phyloP scores from a whole-genome alignment of 2,888 invertebrate genomes.

The Allolobophora icterica region DNA sequence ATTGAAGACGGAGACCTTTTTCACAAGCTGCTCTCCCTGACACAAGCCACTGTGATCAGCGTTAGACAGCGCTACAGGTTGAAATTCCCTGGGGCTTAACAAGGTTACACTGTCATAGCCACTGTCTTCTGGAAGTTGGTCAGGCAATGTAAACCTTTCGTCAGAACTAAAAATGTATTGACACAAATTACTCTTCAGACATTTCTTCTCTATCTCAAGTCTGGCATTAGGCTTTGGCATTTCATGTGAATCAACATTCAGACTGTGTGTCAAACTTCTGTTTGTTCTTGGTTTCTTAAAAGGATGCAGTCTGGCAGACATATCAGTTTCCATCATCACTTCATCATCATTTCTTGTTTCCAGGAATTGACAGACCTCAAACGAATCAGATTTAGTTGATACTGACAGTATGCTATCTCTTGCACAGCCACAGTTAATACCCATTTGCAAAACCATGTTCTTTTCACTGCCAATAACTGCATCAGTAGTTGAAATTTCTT shows the following conservation, averaged over 20 bases:
- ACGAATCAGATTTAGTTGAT: background rate
- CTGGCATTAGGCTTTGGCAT: background rate
- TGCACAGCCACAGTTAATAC: constrained; percentile 7
- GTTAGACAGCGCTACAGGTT: background rate
- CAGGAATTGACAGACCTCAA: background rate
- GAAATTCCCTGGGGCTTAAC: background rate
- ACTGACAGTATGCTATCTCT: background rate
- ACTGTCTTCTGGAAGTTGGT: background rate
- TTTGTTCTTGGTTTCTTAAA: background rate
- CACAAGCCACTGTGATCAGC: background rate
- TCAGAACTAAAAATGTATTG: background rate
- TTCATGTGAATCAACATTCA: background rate
- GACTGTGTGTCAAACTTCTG: background rate
- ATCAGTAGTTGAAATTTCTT: background rate
- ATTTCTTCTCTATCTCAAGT: background rate
- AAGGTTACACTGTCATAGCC: background rate
- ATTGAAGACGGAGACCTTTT: background rate
- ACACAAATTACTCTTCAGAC: background rate
- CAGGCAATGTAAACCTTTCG: background rate
- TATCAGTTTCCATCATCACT: constrained; percentile 9
- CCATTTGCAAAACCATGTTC: background rate
- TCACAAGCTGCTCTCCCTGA: background rate
- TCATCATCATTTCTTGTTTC: background rate
- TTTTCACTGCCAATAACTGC: background rate
- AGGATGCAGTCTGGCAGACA: background rate